Evolutionary conservation across 1,140 invertebrate species (phyloP).

Genomic region (Holcopasites calliopsidis): DNA sequence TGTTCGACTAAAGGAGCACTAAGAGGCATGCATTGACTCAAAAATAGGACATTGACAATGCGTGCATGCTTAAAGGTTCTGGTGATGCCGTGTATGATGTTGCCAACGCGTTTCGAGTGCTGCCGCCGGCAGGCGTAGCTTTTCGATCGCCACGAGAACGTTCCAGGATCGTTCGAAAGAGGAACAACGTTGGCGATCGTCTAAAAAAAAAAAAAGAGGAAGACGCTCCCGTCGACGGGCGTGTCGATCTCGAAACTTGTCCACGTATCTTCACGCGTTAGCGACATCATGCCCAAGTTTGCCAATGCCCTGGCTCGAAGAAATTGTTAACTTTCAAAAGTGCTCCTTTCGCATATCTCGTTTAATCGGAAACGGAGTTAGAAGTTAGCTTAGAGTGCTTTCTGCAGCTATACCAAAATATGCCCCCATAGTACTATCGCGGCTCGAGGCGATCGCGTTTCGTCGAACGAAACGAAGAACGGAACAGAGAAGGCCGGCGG

Average conservation of each 20-base stretch:
- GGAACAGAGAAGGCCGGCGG: slow-evolving; percentile 3
- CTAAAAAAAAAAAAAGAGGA: background rate
- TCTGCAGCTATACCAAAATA: slow-evolving; percentile 78
- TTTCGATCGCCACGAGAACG: background rate
- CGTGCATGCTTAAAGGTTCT: slow-evolving; percentile 78
- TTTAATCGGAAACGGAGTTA: slow-evolving; percentile 64
- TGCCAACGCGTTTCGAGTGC: slow-evolving; percentile 73
- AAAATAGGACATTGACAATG: slow-evolving; percentile 80
- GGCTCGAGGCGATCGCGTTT: background rate
- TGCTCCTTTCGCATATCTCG: slow-evolving; percentile 76
- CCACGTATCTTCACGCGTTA: slow-evolving; percentile 70
- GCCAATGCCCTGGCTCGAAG: slow-evolving; percentile 91
- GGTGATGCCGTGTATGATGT: slow-evolving; percentile 79
- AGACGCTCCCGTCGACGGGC: slow-evolving; percentile 16
- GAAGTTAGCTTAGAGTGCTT: slow-evolving; percentile 67
- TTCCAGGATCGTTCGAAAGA: background rate
- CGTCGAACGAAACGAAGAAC: background rate
- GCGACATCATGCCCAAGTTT: slow-evolving; percentile 82
- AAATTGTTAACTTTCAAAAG: slow-evolving; percentile 73
- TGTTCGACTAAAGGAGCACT: slow-evolving; percentile 76
- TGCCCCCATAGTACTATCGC: slow-evolving; percentile 23
- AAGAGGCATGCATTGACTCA: slow-evolving; percentile 75
- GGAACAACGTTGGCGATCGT: background rate
- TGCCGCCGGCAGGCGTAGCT: too few relatives aligned
- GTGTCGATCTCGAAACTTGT: slow-evolving; percentile 7